Percentiles rank a stretch among this genome's conserved stretches.
Conservation (phyloP, 1,140 invertebrate species). For the Leptestheria dahalacensis region DNA sequence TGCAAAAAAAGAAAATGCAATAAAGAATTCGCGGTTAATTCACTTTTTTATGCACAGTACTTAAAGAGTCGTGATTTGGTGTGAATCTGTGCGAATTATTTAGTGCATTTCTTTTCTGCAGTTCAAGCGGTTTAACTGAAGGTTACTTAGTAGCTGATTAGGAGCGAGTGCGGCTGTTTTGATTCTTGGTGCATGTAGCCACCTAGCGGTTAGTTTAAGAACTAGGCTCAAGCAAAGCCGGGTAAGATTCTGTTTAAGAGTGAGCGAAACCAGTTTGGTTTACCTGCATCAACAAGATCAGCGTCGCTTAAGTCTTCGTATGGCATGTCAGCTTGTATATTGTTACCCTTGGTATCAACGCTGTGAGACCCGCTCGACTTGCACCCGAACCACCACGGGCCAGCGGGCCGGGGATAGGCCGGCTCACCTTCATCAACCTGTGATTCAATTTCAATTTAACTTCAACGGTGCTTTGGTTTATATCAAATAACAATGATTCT, state of each 20-base stretch:
- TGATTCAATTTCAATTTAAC: conserved; percentile 9
- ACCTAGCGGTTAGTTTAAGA: background rate
- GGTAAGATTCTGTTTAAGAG: background rate
- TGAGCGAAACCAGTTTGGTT: background rate
- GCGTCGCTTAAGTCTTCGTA: conserved; percentile 10
- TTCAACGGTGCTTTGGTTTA: background rate
- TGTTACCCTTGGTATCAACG: conserved; percentile 2
- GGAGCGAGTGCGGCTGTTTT: no score
- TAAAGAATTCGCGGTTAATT: background rate
- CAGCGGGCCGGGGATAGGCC: conserved; percentile 67
- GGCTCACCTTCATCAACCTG: conserved; percentile 69
- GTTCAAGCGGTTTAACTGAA: no score
- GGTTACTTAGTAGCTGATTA: no score
- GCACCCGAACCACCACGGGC: conserved; percentile 86
- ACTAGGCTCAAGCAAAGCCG: background rate
- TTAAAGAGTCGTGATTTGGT: background rate
- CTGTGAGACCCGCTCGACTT: background rate
- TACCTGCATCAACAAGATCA: conserved; percentile 15
- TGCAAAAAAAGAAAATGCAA: background rate
- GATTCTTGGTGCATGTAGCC: no score
- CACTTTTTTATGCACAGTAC: background rate
- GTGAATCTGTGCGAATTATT: background rate
- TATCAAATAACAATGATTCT: conserved; percentile 15
- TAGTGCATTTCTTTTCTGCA: background rate
- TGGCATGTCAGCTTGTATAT: conserved; percentile 1